A percentile compares a stretch with the other conserved stretches of the same genome.
Evolutionary conservation across 2,797 vertebrate genomes (phyloP).

Genomic region (Enteromius trimaculatus): DNA sequence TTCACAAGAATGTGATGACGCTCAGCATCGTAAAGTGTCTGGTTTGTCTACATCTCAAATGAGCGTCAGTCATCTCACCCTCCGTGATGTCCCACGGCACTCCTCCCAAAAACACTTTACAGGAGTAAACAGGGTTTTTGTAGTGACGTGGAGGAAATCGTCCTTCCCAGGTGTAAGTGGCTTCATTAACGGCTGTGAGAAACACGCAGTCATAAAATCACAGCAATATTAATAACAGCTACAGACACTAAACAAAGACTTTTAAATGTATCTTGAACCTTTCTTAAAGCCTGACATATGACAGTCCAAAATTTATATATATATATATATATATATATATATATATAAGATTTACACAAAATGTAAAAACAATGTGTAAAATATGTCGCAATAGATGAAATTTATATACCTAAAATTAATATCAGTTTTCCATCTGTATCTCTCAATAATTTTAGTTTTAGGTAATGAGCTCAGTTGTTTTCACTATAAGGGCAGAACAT

Average conservation of each 20-base stretch:
- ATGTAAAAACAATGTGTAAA: not conserved
- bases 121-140: constrained; percentile 96
- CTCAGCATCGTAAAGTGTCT: too few species aligned
- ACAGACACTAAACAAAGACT: not conserved
- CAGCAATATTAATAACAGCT: not conserved
- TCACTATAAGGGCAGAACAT: not conserved
- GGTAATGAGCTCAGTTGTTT: not conserved
- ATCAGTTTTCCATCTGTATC: not conserved
- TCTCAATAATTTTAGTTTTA: not conserved
- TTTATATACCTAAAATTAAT: not conserved
- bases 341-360: not conserved
- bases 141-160: constrained; percentile 94
- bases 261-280: not conserved
- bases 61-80: constrained; percentile 72
- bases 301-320: not conserved
- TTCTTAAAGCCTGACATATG: not conserved
- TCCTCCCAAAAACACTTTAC: constrained; percentile 97
- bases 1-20: not conserved
- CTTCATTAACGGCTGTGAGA: constrained; percentile 91
- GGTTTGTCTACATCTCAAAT: not conserved
- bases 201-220: not conserved
- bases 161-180: constrained; percentile 95
- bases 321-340: too few species aligned
- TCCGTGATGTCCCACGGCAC: constrained; percentile 99
- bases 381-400: not conserved